Percentiles rank a stretch among this genome's conserved stretches.
Conservation (phyloP, 2,888 invertebrate genomes). For the Clostera curtula region DNA sequence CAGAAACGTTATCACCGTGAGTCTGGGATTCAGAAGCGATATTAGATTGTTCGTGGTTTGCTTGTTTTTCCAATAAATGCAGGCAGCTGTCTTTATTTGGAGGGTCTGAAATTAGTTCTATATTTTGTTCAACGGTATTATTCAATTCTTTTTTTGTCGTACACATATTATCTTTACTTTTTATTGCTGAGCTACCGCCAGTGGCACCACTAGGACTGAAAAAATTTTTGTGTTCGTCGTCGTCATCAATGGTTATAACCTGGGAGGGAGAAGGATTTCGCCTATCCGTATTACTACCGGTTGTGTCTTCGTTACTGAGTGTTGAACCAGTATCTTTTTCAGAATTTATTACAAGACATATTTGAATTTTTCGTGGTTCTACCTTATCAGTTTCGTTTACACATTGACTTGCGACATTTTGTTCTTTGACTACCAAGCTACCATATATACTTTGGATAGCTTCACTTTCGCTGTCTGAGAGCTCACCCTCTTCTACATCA, state of each 20-base stretch:
- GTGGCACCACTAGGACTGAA: background rate
- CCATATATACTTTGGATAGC: slow-evolving; percentile 60
- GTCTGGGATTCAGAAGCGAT: no score
- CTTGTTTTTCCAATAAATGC: no score
- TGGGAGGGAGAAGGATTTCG: slow-evolving; percentile 16
- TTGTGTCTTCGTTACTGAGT: slow-evolving; percentile 37
- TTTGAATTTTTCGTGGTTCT: slow-evolving; percentile 27
- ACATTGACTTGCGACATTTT: slow-evolving; percentile 5
- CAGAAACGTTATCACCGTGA: no score
- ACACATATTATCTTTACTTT: background rate
- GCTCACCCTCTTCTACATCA: slow-evolving; percentile 64
- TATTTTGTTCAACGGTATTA: background rate
- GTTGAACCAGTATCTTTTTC: slow-evolving; percentile 26
- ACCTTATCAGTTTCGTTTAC: slow-evolving; percentile 26
- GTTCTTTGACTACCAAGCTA: slow-evolving; percentile 38
- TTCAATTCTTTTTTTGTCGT: background rate
- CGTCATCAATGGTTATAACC: slow-evolving; percentile 1
- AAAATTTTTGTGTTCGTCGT: background rate
- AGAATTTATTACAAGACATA: slow-evolving; percentile 25
- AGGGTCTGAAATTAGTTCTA: no score
- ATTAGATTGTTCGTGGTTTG: no score
- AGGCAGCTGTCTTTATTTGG: no score
- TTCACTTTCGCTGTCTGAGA: slow-evolving; percentile 67
- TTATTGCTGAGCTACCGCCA: no score
- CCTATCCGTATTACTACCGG: slow-evolving; percentile 8